These are phyloP conservation scores for Sardinella longiceps DNA, from an alignment of 2,797 vertebrate genomes.

Conservation along the genomic window DNA sequence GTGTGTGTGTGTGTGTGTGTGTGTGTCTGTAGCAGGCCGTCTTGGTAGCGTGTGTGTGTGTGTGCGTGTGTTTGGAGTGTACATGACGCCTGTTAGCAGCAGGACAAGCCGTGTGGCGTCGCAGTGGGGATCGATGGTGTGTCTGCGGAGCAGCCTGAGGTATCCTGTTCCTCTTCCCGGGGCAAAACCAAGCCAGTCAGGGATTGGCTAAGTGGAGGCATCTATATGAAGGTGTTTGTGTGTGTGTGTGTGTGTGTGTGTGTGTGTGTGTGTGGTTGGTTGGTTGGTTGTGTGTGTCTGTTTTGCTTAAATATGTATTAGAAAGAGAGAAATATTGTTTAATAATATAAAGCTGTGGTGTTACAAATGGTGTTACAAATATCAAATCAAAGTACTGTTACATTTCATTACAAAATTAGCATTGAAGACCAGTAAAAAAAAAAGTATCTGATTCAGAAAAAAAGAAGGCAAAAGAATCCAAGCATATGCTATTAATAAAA, in stretches of 20 bases:
- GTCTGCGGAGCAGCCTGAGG: constrained; percentile 45
- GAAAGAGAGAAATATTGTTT: neutral
- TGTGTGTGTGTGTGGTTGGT: neutral
- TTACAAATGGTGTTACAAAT: neutral
- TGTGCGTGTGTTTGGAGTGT: constrained; percentile 27
- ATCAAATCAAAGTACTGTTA: no score
- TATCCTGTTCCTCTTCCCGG: constrained; percentile 49
- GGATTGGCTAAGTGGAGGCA: constrained; percentile 10
- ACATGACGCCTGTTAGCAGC: constrained; percentile 47
- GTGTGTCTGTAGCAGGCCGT: neutral
- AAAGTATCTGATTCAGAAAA: no score
- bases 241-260: neutral
- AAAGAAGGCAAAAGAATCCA: no score
- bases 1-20: constrained; percentile 16
- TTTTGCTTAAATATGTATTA: neutral
- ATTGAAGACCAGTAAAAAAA: no score
- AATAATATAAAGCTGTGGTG: neutral
- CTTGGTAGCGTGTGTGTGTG: constrained; percentile 24
- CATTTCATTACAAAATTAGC: no score
- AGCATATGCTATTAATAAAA: no score
- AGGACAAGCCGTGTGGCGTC: constrained; percentile 38
- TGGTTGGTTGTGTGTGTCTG: neutral
- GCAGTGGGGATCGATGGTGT: constrained; percentile 48
- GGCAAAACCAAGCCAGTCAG: constrained; percentile 6
- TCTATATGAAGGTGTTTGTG: constrained; percentile 1